Evolutionary conservation across 1,140 invertebrate genomes (phyloP).

Genomic region (Parasteatoda tepidariorum): DNA sequence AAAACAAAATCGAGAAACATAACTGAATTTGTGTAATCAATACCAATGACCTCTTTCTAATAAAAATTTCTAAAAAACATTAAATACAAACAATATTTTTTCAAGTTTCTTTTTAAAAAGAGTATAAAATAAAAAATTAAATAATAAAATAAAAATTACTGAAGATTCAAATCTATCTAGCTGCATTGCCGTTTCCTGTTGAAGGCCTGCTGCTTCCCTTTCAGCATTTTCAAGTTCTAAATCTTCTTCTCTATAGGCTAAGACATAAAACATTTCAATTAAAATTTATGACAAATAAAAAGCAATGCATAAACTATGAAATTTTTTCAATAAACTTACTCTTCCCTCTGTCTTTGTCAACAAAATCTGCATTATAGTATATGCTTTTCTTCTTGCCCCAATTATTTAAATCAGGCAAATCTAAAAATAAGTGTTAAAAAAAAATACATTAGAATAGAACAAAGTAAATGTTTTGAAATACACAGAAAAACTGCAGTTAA

Average conservation of each 20-base stretch:
- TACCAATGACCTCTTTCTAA: too few species aligned
- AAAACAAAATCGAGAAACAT: too few species aligned
- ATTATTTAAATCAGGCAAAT: constrained; percentile 81
- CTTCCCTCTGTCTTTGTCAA: constrained; percentile 80
- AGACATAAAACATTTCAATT: background rate
- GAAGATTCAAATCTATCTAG: too few species aligned
- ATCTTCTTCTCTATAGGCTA: constrained; percentile 66
- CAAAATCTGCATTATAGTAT: constrained; percentile 89
- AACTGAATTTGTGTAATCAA: too few species aligned
- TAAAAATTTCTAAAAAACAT: too few species aligned
- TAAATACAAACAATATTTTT: too few species aligned
- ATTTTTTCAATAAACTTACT: constrained; percentile 68
- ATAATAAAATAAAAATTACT: too few species aligned
- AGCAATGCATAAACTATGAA: background rate
- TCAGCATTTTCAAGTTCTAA: constrained; percentile 61
- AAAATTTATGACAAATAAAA: constrained; percentile 7
- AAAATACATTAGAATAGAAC: background rate
- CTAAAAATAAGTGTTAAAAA: constrained; percentile 59
- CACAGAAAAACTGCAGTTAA: too few species aligned
- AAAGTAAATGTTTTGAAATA: background rate
- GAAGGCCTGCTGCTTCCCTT: constrained; percentile 61
- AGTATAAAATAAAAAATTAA: too few species aligned
- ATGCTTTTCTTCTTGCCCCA: constrained; percentile 85
- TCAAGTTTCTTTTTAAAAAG: too few species aligned
- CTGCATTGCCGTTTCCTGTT: background rate